Conservation (phyloP, 2,797 vertebrate species). For the Lagocephalus sceleratus region DNA sequence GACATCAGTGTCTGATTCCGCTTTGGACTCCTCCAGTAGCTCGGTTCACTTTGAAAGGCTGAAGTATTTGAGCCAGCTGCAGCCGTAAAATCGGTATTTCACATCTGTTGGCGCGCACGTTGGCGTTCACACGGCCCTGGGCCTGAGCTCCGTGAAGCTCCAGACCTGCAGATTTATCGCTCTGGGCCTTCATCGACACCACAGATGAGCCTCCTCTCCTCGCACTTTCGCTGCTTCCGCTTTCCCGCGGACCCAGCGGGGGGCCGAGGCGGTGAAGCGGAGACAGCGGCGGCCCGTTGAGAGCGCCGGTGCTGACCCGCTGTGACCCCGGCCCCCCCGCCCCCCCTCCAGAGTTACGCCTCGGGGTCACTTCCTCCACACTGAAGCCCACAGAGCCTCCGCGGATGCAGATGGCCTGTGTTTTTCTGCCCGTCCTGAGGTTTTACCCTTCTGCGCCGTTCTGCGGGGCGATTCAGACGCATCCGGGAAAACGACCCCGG, state of each 20-base stretch:
- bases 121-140: neutral
- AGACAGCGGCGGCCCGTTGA: conserved; percentile 67
- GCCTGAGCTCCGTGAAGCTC: neutral
- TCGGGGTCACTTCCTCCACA: conserved; percentile 27
- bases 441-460: conserved; percentile 12
- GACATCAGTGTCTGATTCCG: no score
- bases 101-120: neutral
- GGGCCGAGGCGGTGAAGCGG: conserved; percentile 61
- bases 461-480: neutral
- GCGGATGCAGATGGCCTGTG: conserved; percentile 66
- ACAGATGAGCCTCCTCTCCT: no score
- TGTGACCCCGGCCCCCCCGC: conserved; percentile 35
- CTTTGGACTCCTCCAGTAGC: neutral
- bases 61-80: neutral
- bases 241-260: conserved; percentile 52
- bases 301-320: conserved; percentile 40
- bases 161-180: conserved; percentile 5
- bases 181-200: conserved; percentile 8
- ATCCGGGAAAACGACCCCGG: conserved; percentile 23
- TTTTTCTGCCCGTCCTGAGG: conserved; percentile 44
- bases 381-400: neutral
- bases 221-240: conserved; percentile 4
- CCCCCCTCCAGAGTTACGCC: conserved; percentile 63
- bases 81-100: neutral
- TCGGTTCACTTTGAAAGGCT: neutral